Evolutionary conservation across 2,888 invertebrate species (phyloP).

Genomic region (Terebella lapidaria): DNA sequence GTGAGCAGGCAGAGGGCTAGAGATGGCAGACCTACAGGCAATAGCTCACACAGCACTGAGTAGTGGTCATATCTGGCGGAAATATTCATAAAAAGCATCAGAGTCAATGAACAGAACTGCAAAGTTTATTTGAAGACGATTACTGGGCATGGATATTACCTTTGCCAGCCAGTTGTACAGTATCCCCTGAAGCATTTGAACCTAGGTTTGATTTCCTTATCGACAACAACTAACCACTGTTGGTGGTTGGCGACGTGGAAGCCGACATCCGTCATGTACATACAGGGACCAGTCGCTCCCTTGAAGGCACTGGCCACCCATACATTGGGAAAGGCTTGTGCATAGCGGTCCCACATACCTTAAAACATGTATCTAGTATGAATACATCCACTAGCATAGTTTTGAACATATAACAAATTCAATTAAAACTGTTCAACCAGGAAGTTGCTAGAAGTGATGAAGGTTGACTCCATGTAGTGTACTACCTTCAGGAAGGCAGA

Average conservation of each 20-base stretch:
- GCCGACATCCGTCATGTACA: slow-evolving; percentile 65
- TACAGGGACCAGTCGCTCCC: slow-evolving; percentile 73
- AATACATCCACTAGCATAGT: too few relatives aligned
- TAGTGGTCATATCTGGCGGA: slow-evolving; percentile 54
- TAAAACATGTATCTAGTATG: slow-evolving; percentile 7
- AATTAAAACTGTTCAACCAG: too few relatives aligned
- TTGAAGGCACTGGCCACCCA: slow-evolving; percentile 84
- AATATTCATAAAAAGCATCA: not conserved
- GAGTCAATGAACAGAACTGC: not conserved
- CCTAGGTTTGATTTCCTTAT: slow-evolving; percentile 31
- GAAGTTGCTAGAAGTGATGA: too few relatives aligned
- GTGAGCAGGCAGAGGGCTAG: slow-evolving; percentile 46
- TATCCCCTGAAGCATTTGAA: slow-evolving; percentile 50
- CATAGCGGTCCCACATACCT: slow-evolving; percentile 61
- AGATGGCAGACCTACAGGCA: slow-evolving; percentile 54
- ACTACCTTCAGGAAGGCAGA: too few relatives aligned
- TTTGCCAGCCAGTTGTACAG: slow-evolving; percentile 56
- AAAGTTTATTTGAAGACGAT: too few relatives aligned
- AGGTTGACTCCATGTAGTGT: too few relatives aligned
- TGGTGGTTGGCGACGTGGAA: slow-evolving; percentile 69
- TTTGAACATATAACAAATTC: too few relatives aligned
- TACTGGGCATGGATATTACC: slow-evolving; percentile 28
- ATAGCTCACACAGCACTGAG: slow-evolving; percentile 55
- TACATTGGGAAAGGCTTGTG: slow-evolving; percentile 63
- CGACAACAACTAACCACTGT: slow-evolving; percentile 62